A percentile compares a stretch with the other conserved stretches of the same genome.
phyloP scores from a whole-genome alignment of 2,113 vertebrate genomes.

The Platichthys stellatus region DNA sequence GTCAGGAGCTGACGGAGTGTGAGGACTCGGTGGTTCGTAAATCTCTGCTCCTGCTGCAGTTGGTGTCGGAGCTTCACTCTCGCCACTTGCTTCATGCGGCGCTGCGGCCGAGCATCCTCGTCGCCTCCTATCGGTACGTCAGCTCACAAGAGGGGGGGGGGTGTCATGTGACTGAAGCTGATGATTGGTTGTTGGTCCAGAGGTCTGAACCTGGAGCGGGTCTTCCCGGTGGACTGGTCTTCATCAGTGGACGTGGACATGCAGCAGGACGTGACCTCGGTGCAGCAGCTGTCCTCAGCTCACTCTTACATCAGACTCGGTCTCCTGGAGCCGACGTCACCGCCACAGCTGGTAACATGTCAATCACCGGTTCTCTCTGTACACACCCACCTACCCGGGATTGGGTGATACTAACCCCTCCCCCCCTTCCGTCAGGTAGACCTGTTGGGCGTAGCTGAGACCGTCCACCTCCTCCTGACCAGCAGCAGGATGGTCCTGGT shows the following conservation, averaged over 20 bases:
- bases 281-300: slow-evolving; percentile 77
- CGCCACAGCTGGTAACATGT: slow-evolving; percentile 83
- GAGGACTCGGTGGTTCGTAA: background rate
- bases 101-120: slow-evolving; percentile 73
- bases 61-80: slow-evolving; percentile 85
- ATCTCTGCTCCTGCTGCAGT: slow-evolving; percentile 69
- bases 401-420: background rate
- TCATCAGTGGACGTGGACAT: slow-evolving; percentile 82
- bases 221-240: slow-evolving; percentile 84
- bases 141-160: background rate
- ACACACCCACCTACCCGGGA: background rate
- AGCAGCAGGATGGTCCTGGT: slow-evolving; percentile 75
- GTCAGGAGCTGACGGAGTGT: slow-evolving; percentile 14
- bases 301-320: slow-evolving; percentile 81
- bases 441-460: slow-evolving; percentile 87
- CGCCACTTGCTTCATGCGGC: slow-evolving; percentile 86
- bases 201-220: background rate
- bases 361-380: background rate
- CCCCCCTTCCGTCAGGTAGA: slow-evolving; percentile 80
- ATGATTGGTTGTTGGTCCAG: background rate
- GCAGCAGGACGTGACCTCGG: slow-evolving; percentile 67
- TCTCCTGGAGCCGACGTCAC: slow-evolving; percentile 77
- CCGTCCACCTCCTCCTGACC: slow-evolving; percentile 85
- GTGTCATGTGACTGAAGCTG: background rate
- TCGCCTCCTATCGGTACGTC: slow-evolving; percentile 7